Percentiles rank a stretch among this genome's conserved stretches.
phyloP scores from a whole-genome alignment of 2,113 vertebrate genomes.

The Aegotheles bennettii region DNA sequence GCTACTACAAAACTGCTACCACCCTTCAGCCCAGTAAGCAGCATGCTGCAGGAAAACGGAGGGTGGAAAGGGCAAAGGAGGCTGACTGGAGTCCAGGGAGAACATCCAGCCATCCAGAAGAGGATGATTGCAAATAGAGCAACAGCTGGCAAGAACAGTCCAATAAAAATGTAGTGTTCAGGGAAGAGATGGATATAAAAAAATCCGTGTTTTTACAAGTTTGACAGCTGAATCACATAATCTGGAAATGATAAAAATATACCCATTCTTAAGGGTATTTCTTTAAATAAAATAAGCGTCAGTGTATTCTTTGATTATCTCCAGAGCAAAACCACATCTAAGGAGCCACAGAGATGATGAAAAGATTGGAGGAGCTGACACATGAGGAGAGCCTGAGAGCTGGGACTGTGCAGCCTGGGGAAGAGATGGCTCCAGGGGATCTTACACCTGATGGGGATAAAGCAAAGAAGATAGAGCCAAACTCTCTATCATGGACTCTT shows the following conservation, averaged over 20 bases:
- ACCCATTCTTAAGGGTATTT: background rate
- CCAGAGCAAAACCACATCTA: background rate
- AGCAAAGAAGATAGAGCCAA: background rate
- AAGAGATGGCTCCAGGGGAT: background rate
- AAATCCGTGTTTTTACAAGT: background rate
- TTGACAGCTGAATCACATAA: background rate
- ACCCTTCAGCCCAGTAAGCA: background rate
- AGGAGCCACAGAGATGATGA: background rate
- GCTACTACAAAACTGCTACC: background rate
- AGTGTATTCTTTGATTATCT: background rate
- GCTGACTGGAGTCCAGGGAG: background rate
- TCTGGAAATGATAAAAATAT: background rate
- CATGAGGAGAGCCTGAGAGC: background rate
- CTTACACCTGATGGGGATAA: background rate
- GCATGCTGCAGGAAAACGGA: rapidly evolving
- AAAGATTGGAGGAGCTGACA: background rate
- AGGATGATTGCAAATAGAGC: background rate
- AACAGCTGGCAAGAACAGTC: background rate
- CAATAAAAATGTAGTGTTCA: background rate
- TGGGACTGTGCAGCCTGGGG: background rate
- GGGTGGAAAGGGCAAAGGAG: background rate
- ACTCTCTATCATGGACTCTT: background rate
- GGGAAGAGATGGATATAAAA: background rate
- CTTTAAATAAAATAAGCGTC: background rate
- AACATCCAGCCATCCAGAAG: background rate